Conservation (phyloP, 2,888 invertebrate genomes). For the Zeuzera pyrina region DNA sequence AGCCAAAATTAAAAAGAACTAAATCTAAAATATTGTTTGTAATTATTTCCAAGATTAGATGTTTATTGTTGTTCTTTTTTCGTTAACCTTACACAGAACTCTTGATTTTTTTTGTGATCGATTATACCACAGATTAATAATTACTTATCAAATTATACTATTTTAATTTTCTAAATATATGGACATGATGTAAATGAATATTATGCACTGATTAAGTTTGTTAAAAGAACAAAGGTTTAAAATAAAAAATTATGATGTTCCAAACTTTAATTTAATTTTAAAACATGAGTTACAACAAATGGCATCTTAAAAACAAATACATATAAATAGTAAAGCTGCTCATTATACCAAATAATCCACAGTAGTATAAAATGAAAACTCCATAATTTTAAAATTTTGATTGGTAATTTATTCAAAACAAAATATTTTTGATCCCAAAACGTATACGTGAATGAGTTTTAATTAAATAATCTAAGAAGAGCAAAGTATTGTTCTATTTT, state of each 20-base stretch:
- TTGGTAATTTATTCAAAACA: conserved; percentile 26
- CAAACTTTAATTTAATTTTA: conserved; percentile 63
- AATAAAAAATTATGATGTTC: conserved; percentile 31
- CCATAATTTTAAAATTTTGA: conserved; percentile 24
- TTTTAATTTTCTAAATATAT: too few relatives aligned
- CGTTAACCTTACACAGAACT: too few relatives aligned
- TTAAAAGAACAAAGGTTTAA: conserved; percentile 6
- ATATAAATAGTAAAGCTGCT: conserved; percentile 72
- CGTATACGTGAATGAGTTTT: conserved; percentile 3
- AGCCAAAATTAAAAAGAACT: too few relatives aligned
- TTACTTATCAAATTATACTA: too few relatives aligned
- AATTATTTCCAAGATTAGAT: too few relatives aligned
- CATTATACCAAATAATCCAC: conserved; percentile 37
- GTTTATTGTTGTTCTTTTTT: too few relatives aligned
- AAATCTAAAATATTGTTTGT: too few relatives aligned
- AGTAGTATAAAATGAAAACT: conserved; percentile 19
- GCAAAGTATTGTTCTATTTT: too few relatives aligned
- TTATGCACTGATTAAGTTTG: conserved; percentile 2
- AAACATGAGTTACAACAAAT: conserved; percentile 73
- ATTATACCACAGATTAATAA: too few relatives aligned
- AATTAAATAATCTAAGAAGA: not conserved
- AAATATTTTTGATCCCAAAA: conserved; percentile 60
- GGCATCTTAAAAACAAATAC: conserved; percentile 62
- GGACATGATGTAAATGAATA: too few relatives aligned
- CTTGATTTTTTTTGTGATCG: too few relatives aligned